Evolutionary conservation across 2,888 invertebrate species (phyloP).

Genomic region (Notodonta ziczac): DNA sequence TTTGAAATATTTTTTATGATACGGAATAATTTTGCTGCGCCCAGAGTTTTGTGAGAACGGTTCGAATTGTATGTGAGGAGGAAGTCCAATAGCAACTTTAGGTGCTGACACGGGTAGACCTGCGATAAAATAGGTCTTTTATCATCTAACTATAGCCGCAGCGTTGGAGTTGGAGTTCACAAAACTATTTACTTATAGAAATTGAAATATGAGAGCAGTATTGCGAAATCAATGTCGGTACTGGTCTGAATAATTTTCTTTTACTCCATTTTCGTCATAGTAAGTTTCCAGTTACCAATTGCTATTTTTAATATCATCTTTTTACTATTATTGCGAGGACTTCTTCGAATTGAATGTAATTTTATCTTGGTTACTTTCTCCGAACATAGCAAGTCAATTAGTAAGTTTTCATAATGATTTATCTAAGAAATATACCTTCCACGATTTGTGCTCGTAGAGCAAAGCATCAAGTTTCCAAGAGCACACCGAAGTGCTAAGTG

Average conservation of each 20-base stretch:
- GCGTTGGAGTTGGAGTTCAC: background rate
- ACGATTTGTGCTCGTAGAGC: background rate
- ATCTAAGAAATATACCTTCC: background rate
- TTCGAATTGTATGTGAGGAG: background rate
- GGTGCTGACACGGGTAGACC: background rate
- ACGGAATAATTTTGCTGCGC: background rate
- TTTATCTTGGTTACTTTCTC: background rate
- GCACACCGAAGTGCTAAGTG: conserved; percentile 4
- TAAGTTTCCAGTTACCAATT: no score
- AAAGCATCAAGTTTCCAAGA: background rate
- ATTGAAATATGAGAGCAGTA: no score
- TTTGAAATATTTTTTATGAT: background rate
- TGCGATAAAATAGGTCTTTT: conserved; percentile 3
- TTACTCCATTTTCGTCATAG: no score
- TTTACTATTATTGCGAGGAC: no score
- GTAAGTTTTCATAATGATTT: background rate
- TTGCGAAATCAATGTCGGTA: no score
- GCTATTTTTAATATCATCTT: no score
- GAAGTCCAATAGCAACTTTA: background rate
- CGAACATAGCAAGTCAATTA: background rate
- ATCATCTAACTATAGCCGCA: background rate
- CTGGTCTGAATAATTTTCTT: no score
- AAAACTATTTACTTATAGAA: background rate
- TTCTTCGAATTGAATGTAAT: background rate
- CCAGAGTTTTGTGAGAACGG: background rate